Conservation (phyloP, 1,140 invertebrate species). For the Proctacanthus coquilletti region DNA sequence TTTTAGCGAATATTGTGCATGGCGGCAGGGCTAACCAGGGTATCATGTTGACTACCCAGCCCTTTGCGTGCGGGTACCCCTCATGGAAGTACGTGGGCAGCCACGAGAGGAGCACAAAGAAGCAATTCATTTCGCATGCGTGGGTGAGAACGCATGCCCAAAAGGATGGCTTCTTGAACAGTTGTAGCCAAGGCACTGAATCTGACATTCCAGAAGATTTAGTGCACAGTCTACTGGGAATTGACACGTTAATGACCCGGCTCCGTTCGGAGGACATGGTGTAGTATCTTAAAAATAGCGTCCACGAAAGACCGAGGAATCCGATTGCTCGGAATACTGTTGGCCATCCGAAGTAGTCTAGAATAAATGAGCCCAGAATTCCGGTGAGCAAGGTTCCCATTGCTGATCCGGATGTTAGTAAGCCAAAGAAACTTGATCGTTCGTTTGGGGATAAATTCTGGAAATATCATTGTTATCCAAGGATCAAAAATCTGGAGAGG, state of each 20-base stretch:
- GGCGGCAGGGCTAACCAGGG: constrained; percentile 52
- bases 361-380: constrained; percentile 48
- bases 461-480: not conserved
- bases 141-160: constrained; percentile 56
- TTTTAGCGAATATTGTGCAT: constrained; percentile 47
- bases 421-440: constrained; percentile 52
- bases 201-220: constrained; percentile 12
- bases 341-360: constrained; percentile 52
- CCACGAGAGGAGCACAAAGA: constrained; percentile 59
- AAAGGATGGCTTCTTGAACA: constrained; percentile 20
- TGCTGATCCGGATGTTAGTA: constrained; percentile 47
- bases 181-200: constrained; percentile 24
- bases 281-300: constrained; percentile 23
- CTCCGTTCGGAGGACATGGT: constrained; percentile 25
- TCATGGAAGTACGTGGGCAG: constrained; percentile 65
- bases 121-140: constrained; percentile 61
- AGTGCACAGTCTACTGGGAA: constrained; percentile 17
- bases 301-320: constrained; percentile 30
- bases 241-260: constrained; percentile 26
- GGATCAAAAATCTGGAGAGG: not conserved
- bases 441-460: constrained; percentile 41
- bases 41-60: constrained; percentile 57
- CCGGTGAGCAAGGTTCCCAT: constrained; percentile 51
- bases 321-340: constrained; percentile 53
- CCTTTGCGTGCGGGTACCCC: constrained; percentile 48